Conservation (phyloP, 2,888 invertebrate genomes). For the Gibbula magus region DNA sequence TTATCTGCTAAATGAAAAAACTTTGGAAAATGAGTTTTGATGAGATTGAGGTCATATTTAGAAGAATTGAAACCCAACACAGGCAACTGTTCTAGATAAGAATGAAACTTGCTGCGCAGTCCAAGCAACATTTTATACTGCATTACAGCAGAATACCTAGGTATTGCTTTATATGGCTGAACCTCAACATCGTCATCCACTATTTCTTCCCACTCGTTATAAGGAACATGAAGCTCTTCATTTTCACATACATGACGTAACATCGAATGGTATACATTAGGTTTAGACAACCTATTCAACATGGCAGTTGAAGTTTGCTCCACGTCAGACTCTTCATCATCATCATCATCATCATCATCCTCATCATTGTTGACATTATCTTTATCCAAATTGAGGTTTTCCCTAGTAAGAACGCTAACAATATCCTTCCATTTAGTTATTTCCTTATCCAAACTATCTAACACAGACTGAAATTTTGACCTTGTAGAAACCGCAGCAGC, state of each 20-base stretch:
- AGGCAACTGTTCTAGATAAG: neutral
- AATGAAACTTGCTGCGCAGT: neutral
- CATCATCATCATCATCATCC: too few relatives aligned
- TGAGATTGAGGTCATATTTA: conserved; percentile 10
- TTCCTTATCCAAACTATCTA: neutral
- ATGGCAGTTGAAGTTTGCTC: neutral
- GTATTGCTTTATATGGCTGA: neutral
- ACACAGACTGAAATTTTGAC: neutral
- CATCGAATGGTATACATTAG: neutral
- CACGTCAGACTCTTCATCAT: neutral
- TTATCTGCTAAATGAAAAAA: neutral
- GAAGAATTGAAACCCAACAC: neutral
- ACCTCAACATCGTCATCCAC: neutral
- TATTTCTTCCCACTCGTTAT: neutral
- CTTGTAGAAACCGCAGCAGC: neutral
- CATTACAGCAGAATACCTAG: neutral
- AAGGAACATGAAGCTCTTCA: neutral
- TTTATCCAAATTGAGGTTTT: too few relatives aligned
- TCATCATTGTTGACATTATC: too few relatives aligned
- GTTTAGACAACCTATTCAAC: neutral
- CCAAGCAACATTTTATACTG: too few relatives aligned
- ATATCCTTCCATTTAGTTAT: neutral
- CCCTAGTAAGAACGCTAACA: too few relatives aligned
- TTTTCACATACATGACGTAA: neutral
- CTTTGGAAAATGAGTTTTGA: neutral